Evolutionary conservation across 2,888 invertebrate genomes (phyloP).

Genomic region (Ligdia adustata): DNA sequence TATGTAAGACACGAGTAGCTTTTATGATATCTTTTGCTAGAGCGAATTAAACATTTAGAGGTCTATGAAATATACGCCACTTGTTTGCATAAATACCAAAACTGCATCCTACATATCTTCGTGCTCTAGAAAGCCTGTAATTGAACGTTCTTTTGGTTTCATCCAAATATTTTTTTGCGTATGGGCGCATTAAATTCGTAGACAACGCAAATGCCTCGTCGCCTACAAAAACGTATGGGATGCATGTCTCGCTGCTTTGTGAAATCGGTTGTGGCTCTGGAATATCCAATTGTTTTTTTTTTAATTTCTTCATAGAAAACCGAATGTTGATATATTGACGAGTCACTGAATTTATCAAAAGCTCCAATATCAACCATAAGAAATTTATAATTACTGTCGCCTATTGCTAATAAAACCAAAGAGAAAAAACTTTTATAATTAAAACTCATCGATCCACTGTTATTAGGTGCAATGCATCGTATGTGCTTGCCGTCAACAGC

Average conservation of each 20-base stretch:
- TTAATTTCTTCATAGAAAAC: conserved; percentile 37
- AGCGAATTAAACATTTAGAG: conserved; percentile 33
- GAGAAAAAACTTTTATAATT: conserved; percentile 35
- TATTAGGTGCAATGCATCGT: conserved; percentile 28
- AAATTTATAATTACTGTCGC: conserved; percentile 32
- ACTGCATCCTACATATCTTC: not conserved
- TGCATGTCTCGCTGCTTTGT: conserved; percentile 11
- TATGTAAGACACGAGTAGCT: conserved; percentile 34
- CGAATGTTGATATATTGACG: conserved; percentile 39
- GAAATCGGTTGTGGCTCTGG: conserved; percentile 5
- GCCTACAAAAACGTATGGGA: conserved; percentile 22
- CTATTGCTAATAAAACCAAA: conserved; percentile 35
- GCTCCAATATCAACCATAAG: conserved; percentile 35
- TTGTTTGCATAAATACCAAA: conserved; percentile 16
- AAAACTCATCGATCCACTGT: conserved; percentile 36
- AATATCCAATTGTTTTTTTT: conserved; percentile 17
- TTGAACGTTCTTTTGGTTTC: not conserved
- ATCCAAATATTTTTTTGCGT: not conserved
- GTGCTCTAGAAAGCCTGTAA: not conserved
- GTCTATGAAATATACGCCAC: conserved; percentile 35
- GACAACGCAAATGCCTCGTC: conserved; percentile 16
- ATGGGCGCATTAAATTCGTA: not conserved
- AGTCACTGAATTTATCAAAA: conserved; percentile 38
- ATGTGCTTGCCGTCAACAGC: conserved; percentile 37
- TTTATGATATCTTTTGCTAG: conserved; percentile 34